Evolutionary conservation across 2,113 vertebrate species (phyloP), one percentile per base, ranked within the genome.

Genomic region (Crotophaga sulcirostris): DNA sequence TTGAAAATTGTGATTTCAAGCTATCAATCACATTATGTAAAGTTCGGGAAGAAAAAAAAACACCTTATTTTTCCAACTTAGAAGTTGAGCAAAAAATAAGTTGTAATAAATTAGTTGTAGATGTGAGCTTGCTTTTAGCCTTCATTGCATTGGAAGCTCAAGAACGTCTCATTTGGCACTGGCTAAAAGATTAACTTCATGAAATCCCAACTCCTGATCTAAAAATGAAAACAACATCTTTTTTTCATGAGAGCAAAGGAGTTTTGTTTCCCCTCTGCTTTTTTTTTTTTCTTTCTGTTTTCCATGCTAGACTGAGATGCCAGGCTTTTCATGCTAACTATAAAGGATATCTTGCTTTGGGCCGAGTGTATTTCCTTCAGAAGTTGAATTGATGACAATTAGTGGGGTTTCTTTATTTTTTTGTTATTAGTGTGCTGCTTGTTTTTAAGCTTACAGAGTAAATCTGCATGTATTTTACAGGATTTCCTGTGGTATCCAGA

Each of bases 401-500:
- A 40, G 1, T 36, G 0, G 25, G 29, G 17, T 4, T 63, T 84
- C 59, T 60, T 54, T 59, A 2, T 33, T 16, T 42, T 66, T 63
- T 84, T 87, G 16, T 10, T 54, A 36, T 38, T 68, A 29, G 6
- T 58, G 28, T 78, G 12, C 11, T 45, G 16, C 34, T 79, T 64
- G 23, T 59, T 26, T 72, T 59, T 42, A 68, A 76, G 36, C 20
- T 73, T 73, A 45, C n/a, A 58, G 64, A 58, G 17, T 86, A 70
- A 87, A 40, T 42, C n/a, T 90, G 47, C 42, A 2, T 84, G 92
- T 74, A 26, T 78, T 69, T 83, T 72, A 79, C 77, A 99, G 99
- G 98, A 99, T 97, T 99, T 99, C 96, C 95, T 99, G 45, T 99
- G 99, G 99, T 98, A 98, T 94, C 98, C 99, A 33, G 99, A 99